phyloP scores from a whole-genome alignment of 2,888 invertebrate genomes.

The Orchestes rusci region DNA sequence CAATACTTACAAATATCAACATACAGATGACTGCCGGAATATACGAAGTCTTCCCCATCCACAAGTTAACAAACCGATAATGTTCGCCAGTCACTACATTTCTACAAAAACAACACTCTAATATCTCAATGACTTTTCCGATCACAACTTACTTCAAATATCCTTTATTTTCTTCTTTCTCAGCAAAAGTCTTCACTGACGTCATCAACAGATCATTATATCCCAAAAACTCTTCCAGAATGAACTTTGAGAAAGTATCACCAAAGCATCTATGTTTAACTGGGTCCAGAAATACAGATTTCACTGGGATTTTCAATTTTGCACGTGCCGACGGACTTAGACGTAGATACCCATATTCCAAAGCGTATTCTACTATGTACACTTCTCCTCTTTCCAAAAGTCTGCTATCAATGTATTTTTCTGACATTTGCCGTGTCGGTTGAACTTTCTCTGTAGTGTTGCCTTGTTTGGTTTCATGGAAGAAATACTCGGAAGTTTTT shows the following conservation, averaged over 20 bases:
- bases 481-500: conserved; percentile 4
- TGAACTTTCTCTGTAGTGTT: no score
- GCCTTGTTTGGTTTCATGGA: no score
- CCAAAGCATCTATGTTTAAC: conserved; percentile 87
- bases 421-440: no score
- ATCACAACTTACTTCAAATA: conserved; percentile 73
- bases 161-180: conserved; percentile 94
- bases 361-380: conserved; percentile 95
- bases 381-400: conserved; percentile 89
- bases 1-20: conserved; percentile 92
- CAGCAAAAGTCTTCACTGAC: conserved; percentile 89
- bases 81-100: conserved; percentile 98
- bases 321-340: conserved; percentile 81
- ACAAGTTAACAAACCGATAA: conserved; percentile 95
- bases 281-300: conserved; percentile 82
- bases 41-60: conserved; percentile 93
- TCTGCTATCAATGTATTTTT: no score
- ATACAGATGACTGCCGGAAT: conserved; percentile 94
- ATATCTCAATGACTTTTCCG: background rate
- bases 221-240: conserved; percentile 89
- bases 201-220: conserved; percentile 97
- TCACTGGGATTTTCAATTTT: conserved; percentile 84
- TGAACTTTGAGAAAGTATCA: conserved; percentile 79
- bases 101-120: conserved; percentile 47
- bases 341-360: conserved; percentile 94